Percentiles rank a stretch among this genome's conserved stretches.
Conservation (phyloP, 2,113 vertebrate species). For the Rhizomys pruinosus region DNA sequence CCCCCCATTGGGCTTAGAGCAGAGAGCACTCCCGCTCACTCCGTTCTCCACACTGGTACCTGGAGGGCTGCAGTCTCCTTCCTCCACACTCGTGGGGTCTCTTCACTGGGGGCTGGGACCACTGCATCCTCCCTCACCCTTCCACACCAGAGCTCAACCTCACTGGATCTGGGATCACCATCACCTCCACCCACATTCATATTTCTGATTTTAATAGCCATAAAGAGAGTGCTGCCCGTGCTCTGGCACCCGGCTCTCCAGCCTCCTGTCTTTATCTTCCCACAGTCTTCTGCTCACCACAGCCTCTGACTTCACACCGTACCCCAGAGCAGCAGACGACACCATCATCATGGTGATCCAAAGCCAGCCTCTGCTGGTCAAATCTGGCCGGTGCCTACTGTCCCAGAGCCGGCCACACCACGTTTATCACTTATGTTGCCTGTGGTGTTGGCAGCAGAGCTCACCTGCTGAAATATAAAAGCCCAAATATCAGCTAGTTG, state of each 20-base stretch:
- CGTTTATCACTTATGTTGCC: background rate
- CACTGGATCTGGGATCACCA: accelerated
- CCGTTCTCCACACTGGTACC: no score
- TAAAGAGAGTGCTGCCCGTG: no score
- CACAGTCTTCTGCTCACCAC: background rate
- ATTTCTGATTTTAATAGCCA: background rate
- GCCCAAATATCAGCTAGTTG: background rate
- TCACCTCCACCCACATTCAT: background rate
- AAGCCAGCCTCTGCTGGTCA: no score
- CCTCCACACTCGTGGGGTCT: no score
- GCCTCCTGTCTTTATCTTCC: background rate
- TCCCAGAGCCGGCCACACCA: background rate
- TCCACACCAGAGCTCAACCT: no score
- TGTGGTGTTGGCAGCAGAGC: background rate
- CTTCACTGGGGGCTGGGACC: background rate
- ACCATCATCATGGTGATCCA: background rate
- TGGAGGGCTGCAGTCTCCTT: no score
- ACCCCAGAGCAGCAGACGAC: background rate
- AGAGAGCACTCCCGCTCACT: no score
- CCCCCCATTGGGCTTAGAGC: background rate
- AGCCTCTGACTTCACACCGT: background rate
- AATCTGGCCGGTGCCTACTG: background rate
- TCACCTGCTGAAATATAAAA: background rate
- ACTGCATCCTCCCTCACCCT: no score
- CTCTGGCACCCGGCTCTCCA: background rate